Evolutionary conservation across 1,140 invertebrate species (phyloP).

Genomic region (Lordiphosa mommai): DNA sequence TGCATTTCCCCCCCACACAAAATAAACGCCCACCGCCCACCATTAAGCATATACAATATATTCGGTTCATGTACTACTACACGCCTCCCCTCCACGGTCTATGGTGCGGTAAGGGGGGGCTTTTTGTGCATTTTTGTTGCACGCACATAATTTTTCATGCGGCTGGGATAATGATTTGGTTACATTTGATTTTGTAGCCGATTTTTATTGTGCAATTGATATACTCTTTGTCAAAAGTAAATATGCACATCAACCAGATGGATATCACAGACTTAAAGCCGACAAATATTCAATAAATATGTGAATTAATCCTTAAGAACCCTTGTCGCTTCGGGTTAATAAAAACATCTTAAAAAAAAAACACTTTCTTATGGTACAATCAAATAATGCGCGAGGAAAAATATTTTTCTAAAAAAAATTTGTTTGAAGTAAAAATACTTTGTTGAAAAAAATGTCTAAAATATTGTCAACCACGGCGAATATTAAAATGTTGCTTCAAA

Average conservation of each 20-base stretch:
- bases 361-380: too few species aligned
- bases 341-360: too few species aligned
- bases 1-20: constrained; percentile 10
- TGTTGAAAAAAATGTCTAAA: too few species aligned
- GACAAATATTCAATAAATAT: too few species aligned
- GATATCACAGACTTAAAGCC: too few species aligned
- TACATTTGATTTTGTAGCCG: constrained; percentile 61
- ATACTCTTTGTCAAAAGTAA: constrained; percentile 22
- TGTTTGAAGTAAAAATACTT: too few species aligned
- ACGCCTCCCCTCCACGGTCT: not conserved
- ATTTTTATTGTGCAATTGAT: constrained; percentile 25
- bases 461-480: too few species aligned
- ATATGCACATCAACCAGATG: not conserved
- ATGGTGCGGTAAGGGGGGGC: not conserved
- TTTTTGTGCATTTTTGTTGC: constrained; percentile 62
- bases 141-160: constrained; percentile 66
- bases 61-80: constrained; percentile 40
- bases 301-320: too few species aligned
- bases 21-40: constrained; percentile 34
- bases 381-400: too few species aligned
- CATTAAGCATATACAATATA: constrained; percentile 76
- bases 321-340: too few species aligned
- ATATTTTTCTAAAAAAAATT: too few species aligned
- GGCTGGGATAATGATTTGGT: constrained; percentile 56
- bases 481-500: too few species aligned